Evolutionary conservation across 2,888 invertebrate genomes (phyloP), one percentile per base, ranked within the genome.

Genomic region (Drosophila conformis): DNA sequence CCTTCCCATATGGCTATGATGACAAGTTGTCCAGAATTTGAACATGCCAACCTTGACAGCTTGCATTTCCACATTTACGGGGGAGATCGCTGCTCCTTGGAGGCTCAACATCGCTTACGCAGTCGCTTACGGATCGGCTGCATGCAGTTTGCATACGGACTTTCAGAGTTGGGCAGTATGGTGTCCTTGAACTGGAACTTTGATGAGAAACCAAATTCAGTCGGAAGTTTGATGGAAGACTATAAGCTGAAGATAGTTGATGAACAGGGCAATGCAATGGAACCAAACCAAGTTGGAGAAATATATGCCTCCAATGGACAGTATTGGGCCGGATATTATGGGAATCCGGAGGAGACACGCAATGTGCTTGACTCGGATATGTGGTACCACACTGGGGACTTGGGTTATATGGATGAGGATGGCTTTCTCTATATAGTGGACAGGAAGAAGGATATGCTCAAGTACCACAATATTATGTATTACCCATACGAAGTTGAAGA

Each of bases 371-470:
- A 31, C 0, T 31, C 31, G 31, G 31, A 31, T 2, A 31, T 83
- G 4, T 93, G 92, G 92, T 83, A 87, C 18, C 90, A 90, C 33
- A 80, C 89, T 2, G 93, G 93, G 0, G 93, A 93, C 66, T 66
- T 93, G 33, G 93, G 93, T 1, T 91, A 91, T 48, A 81, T 93
- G 57, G 93, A 93, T 62, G 78, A 88, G 1, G 91, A 92, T 18
- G 89, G 91, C 7, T 90, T 79, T 69, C 66, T 93, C 1, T 90
- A 80, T 69, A 64, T 92, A 4, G 73, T 87, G 4, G 93, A 90
- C 18, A 80, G 93, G 0, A 91, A 89, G 35, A 91, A 91, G 69
- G 92, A 93, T 51, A 80, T 90, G 60, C 67, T 93, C 0, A 91
- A 90, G 56, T 92, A 89, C 52, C 87, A 89, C 25, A 82, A 77